Base-by-base conservation (phyloP, 1,140 invertebrate genomes). In the Brachionus rotundiformis region DNA sequence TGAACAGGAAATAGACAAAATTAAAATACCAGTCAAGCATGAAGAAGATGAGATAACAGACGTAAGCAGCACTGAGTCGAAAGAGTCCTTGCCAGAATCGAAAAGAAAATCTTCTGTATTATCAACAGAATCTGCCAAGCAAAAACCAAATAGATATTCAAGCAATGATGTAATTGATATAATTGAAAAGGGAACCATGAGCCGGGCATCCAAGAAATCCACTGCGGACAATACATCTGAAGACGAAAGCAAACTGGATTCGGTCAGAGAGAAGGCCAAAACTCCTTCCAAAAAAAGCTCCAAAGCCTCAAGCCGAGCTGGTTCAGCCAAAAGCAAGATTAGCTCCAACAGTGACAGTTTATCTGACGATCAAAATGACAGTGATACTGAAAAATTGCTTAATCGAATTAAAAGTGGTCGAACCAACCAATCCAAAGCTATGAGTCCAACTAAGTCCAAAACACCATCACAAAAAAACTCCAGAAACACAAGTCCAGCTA, bases 161-260 rank as follows among this genome's bases (percentile, higher is more conserved):
- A 73, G 36, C 23, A 44, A 73, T 25, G 68, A 73, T 41, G 36
- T 73, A 10, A 44, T 44, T 73, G 68, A 47, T 27, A 44, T 11
- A 23, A 73, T 73, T 44, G 23, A 73, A 47, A 44, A 73, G 13
- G 36, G 19, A 73, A 25, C 39, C 25, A 8, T 8, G 4, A 36
- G 65, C 29, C 36, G 31, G 4, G n/a, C 65, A 36, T 73, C 68
- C 23, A 73, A 73, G 25, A 73, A 27, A 44, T 73, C 68, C 25
- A 11, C 39, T 11, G 11, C 3, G 41, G 68, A 73, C 39, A 73
- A 73, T 41, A 73, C 68, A 25, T 73, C 68, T n/a, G 68, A 73
- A 73, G 68, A 73, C 19, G 68, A 73, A 11, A 73, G 63, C 19
- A 68, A 68, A 36, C 36, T 68, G 29, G 31, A 68, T 5, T 33